phyloP scores from a whole-genome alignment of 2,888 invertebrate genomes.

The Philhelius pedissequus region DNA sequence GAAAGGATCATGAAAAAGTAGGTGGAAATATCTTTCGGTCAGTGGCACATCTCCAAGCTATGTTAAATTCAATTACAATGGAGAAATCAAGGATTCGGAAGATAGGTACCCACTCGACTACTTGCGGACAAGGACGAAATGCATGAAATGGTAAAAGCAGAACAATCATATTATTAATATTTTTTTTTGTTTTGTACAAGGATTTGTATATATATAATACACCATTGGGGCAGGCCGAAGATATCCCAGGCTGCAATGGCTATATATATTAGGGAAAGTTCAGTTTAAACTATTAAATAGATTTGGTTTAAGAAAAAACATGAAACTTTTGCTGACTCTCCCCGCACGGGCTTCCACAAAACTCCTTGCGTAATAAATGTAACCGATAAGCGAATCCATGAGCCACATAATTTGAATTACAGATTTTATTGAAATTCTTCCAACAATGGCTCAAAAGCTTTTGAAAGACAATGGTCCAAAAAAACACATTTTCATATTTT shows the following conservation, averaged over 20 bases:
- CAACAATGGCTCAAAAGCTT: no score
- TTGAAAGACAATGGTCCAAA: no score
- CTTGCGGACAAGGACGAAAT: slow-evolving; percentile 14
- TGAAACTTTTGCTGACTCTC: no score
- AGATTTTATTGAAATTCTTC: no score
- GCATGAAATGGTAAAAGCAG: neutral
- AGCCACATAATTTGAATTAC: no score
- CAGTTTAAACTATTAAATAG: no score
- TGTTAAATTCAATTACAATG: slow-evolving; percentile 60
- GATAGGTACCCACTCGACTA: slow-evolving; percentile 19
- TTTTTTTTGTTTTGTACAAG: neutral
- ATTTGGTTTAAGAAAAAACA: no score
- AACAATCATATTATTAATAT: slow-evolving; percentile 43
- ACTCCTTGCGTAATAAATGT: no score
- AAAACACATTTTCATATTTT: no score
- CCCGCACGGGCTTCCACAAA: no score
- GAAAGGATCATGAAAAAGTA: slow-evolving; percentile 1
- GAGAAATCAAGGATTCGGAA: slow-evolving; percentile 28
- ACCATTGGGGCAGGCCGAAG: neutral
- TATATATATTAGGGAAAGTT: slow-evolving; percentile 7
- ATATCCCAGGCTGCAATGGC: neutral
- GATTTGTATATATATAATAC: neutral
- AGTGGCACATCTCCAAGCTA: slow-evolving; percentile 57
- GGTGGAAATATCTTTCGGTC: slow-evolving; percentile 56
- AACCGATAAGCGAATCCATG: no score